A percentile compares a stretch with the other conserved stretches of the same genome.
These are phyloP conservation scores for Philaenus spumarius DNA, from an alignment of 1,140 invertebrate genomes.

Conservation along the genomic window DNA sequence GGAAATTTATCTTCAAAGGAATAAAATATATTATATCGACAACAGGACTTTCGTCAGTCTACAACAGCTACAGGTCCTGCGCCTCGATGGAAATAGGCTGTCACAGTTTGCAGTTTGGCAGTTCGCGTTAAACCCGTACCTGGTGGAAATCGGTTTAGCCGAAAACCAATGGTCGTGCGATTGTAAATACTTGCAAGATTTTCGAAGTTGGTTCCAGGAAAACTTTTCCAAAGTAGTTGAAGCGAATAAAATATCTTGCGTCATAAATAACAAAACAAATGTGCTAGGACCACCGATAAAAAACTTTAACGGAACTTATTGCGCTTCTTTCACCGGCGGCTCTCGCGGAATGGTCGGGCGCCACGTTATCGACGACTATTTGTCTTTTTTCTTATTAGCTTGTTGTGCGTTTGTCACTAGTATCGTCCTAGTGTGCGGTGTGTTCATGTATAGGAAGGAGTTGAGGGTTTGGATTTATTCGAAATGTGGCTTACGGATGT, in stretches of 20 bases:
- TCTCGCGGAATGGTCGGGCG: slow-evolving; percentile 52
- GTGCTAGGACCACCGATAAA: slow-evolving; percentile 53
- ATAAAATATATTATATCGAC: slow-evolving; percentile 74
- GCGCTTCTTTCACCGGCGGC: slow-evolving; percentile 46
- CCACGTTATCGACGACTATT: slow-evolving; percentile 69
- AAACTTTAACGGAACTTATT: slow-evolving; percentile 59
- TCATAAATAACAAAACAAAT: slow-evolving; percentile 33
- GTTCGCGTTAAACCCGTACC: slow-evolving; percentile 63
- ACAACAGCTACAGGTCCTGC: slow-evolving; percentile 71
- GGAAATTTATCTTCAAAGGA: slow-evolving; percentile 83
- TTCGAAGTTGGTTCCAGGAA: slow-evolving; percentile 65
- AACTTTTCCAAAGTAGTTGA: slow-evolving; percentile 56
- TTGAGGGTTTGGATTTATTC: slow-evolving; percentile 82
- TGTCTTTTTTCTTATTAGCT: slow-evolving; percentile 66
- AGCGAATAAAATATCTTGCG: slow-evolving; percentile 32
- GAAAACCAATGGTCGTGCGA: slow-evolving; percentile 87
- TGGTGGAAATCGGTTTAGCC: slow-evolving; percentile 70
- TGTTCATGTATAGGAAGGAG: slow-evolving; percentile 74
- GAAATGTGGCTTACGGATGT: slow-evolving; percentile 74
- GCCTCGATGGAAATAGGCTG: slow-evolving; percentile 78
- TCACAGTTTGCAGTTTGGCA: slow-evolving; percentile 71
- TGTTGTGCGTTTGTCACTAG: slow-evolving; percentile 64
- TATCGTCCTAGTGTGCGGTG: slow-evolving; percentile 61
- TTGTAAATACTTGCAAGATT: slow-evolving; percentile 70
- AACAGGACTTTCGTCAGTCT: slow-evolving; percentile 78